Conservation (phyloP, 1,140 invertebrate genomes). For the Drosophila bipectinata region DNA sequence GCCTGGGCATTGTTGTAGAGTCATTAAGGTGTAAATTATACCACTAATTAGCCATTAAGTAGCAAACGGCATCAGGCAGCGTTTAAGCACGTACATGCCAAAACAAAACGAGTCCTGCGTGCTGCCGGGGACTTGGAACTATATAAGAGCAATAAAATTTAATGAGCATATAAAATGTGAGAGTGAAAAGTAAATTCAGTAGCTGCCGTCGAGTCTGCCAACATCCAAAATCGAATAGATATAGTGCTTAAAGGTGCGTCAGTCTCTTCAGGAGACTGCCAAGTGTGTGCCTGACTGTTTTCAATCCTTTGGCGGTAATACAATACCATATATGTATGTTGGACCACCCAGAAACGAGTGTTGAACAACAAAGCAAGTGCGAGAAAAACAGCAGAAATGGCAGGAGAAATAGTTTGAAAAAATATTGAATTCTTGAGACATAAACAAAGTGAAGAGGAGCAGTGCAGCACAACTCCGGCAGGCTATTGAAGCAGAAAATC, state of each 20-base stretch:
- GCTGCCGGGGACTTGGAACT: slow-evolving; percentile 41
- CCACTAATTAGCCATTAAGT: slow-evolving; percentile 80
- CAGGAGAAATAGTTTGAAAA: slow-evolving; percentile 66
- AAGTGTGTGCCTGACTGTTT: slow-evolving; percentile 13
- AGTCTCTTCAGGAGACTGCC: slow-evolving; percentile 8
- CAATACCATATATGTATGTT: slow-evolving; percentile 21
- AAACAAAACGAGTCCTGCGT: slow-evolving; percentile 26
- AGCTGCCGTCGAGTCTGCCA: slow-evolving; percentile 10
- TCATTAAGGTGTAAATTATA: slow-evolving; percentile 82
- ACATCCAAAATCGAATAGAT: slow-evolving; percentile 27
- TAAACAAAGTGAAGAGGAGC: slow-evolving; percentile 72
- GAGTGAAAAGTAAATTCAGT: slow-evolving; percentile 60
- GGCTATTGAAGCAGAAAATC: slow-evolving; percentile 78
- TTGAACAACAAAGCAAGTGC: slow-evolving; percentile 50
- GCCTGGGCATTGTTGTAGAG: slow-evolving; percentile 67
- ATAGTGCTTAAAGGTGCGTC: slow-evolving; percentile 39
- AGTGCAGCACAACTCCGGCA: slow-evolving; percentile 34
- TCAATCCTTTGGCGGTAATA: slow-evolving; percentile 48
- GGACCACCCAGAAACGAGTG: slow-evolving; percentile 6
- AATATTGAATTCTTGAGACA: slow-evolving; percentile 78
- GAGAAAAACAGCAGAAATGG: slow-evolving; percentile 59
- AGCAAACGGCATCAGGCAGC: slow-evolving; percentile 50
- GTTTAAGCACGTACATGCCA: slow-evolving; percentile 56
- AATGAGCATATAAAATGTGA: slow-evolving; percentile 70
- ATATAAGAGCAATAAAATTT: slow-evolving; percentile 70